Percentiles rank a stretch among this genome's conserved stretches.
Evolutionary conservation across 1,140 invertebrate species (phyloP).

Genomic region (Brachionus rubens): DNA sequence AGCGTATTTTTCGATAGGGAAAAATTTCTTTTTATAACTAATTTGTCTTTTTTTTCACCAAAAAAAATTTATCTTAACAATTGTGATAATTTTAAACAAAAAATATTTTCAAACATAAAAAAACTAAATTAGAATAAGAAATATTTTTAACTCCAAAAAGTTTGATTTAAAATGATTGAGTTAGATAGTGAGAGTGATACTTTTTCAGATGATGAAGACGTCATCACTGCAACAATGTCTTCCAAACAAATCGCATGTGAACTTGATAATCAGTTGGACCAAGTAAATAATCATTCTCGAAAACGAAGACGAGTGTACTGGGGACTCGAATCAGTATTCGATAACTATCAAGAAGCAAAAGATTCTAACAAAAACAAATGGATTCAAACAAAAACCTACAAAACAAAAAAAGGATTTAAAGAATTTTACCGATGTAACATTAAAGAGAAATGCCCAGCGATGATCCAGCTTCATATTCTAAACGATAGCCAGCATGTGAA

Average conservation of each 20-base stretch:
- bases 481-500: neutral
- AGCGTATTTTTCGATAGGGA: neutral
- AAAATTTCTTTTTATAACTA: neutral
- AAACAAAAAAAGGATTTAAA: neutral
- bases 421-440: neutral
- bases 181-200: neutral
- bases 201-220: neutral
- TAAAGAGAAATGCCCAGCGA: neutral
- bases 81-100: neutral
- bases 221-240: neutral
- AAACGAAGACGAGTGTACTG: neutral
- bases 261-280: neutral
- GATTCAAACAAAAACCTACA: neutral
- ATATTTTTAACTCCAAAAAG: neutral
- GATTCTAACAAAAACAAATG: neutral
- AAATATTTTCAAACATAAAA: neutral
- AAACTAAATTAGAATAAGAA: neutral
- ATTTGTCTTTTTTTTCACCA: neutral
- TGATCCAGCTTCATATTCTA: neutral
- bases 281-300: neutral
- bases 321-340: neutral
- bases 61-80: neutral
- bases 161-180: neutral
- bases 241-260: neutral
- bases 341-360: neutral